A percentile compares a stretch with the other conserved stretches of the same genome.
phyloP scores from a whole-genome alignment of 2,113 vertebrate species.

The Prietella phreatophila region DNA sequence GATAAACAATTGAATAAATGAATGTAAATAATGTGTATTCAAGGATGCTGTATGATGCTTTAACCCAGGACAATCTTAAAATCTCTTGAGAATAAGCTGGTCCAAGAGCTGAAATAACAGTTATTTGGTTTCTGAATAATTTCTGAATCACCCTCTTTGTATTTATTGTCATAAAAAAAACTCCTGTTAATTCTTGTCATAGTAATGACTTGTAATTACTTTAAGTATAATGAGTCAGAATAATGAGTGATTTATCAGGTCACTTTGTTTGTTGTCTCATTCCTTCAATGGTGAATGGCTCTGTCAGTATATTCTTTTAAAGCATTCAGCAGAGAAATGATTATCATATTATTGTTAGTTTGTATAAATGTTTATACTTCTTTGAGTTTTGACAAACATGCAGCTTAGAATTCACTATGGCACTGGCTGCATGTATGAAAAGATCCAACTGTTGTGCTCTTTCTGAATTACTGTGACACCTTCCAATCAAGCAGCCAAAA shows the following conservation, averaged over 20 bases:
- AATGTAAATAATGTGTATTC: background rate
- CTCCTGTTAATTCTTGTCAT: no score
- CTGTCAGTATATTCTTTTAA: background rate
- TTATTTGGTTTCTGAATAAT: background rate
- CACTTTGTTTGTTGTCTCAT: background rate
- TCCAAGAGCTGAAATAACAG: background rate
- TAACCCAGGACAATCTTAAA: background rate
- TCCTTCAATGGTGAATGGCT: background rate
- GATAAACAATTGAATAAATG: background rate
- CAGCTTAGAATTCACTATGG: background rate
- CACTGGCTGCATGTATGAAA: background rate
- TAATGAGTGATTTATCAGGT: background rate
- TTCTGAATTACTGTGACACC: background rate
- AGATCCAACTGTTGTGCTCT: background rate
- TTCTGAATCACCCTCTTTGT: background rate
- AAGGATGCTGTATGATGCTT: background rate
- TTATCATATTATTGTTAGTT: background rate
- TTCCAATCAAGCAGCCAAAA: slow-evolving; percentile 8
- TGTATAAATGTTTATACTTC: background rate
- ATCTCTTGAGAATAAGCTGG: background rate
- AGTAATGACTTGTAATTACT: background rate
- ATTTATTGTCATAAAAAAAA: background rate
- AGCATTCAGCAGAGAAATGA: background rate
- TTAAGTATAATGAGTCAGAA: no score
- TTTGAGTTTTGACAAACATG: background rate